Conservation (phyloP, 2,888 invertebrate genomes). For the Diploptera punctata region DNA sequence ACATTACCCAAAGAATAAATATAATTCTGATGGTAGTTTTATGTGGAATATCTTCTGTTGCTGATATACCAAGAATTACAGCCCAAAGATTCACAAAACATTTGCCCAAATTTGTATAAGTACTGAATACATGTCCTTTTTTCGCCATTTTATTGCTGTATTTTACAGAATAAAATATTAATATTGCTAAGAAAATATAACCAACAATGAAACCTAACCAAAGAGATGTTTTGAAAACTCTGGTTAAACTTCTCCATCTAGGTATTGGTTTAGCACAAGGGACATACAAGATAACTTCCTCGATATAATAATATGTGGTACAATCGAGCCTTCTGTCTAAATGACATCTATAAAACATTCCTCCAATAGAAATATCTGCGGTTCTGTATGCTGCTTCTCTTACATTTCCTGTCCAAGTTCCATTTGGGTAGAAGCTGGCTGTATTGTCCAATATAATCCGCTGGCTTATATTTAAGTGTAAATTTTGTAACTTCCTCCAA, state of each 20-base stretch:
- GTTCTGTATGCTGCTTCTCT: background rate
- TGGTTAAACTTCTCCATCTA: slow-evolving; percentile 54
- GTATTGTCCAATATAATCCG: background rate
- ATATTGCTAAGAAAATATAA: background rate
- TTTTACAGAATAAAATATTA: background rate
- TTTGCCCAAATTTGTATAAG: background rate
- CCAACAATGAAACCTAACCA: slow-evolving; percentile 1
- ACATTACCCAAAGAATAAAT: slow-evolving; percentile 20
- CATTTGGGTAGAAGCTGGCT: background rate
- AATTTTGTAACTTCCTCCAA: background rate
- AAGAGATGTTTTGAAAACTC: background rate
- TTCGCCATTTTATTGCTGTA: background rate
- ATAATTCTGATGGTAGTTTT: background rate
- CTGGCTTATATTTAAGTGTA: background rate
- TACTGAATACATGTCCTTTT: background rate
- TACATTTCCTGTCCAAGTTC: slow-evolving; percentile 10
- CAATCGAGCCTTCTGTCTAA: background rate
- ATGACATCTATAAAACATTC: background rate
- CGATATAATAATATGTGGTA: slow-evolving; percentile 46
- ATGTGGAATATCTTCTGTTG: background rate
- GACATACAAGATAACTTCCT: slow-evolving; percentile 56
- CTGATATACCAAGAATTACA: slow-evolving; percentile 5
- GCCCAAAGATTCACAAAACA: slow-evolving; percentile 24
- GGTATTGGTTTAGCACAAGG: slow-evolving; percentile 56
- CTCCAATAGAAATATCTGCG: slow-evolving; percentile 2